Conservation (phyloP, 92 coral and sea anemone genomes). For the Zoanthus solanderi region DNA sequence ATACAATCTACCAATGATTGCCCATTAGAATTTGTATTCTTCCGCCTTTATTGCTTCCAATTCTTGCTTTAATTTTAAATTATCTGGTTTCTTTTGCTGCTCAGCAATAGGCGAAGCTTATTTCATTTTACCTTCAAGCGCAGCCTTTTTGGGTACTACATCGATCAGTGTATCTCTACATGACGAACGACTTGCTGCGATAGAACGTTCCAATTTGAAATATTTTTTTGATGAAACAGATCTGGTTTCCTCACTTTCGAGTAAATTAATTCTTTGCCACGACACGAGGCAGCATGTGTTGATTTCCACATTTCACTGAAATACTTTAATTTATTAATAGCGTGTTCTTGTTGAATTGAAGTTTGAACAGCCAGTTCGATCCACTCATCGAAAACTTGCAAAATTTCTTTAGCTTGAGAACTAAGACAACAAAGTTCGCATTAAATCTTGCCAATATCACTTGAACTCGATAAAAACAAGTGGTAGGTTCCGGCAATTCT, state of each 20-base stretch:
- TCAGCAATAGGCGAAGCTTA: constrained; percentile 63
- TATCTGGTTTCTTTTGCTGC: constrained; percentile 57
- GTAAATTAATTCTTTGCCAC: constrained; percentile 1
- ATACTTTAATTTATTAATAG: background rate
- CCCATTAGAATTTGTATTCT: constrained; percentile 76
- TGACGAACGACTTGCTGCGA: constrained; percentile 11
- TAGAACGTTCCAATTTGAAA: background rate
- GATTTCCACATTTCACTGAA: constrained; percentile 24
- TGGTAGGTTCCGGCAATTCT: too few species aligned
- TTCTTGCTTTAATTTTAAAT: constrained; percentile 53
- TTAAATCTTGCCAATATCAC: background rate
- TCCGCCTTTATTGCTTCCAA: constrained; percentile 70
- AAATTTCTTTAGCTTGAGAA: constrained; percentile 4
- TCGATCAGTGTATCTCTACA: constrained; percentile 48
- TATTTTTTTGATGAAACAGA: constrained; percentile 6
- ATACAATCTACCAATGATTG: constrained; percentile 75
- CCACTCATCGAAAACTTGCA: constrained; percentile 8
- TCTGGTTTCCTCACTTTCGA: constrained; percentile 9
- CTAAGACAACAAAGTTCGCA: background rate
- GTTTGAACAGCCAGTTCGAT: background rate
- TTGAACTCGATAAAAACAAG: background rate
- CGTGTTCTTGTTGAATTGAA: constrained; percentile 6
- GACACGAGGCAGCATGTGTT: constrained; percentile 6
- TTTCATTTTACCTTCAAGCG: constrained; percentile 60
- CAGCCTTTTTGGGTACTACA: constrained; percentile 64